phyloP scores from a whole-genome alignment of 2,113 vertebrate species.

The Raja brachyura region DNA sequence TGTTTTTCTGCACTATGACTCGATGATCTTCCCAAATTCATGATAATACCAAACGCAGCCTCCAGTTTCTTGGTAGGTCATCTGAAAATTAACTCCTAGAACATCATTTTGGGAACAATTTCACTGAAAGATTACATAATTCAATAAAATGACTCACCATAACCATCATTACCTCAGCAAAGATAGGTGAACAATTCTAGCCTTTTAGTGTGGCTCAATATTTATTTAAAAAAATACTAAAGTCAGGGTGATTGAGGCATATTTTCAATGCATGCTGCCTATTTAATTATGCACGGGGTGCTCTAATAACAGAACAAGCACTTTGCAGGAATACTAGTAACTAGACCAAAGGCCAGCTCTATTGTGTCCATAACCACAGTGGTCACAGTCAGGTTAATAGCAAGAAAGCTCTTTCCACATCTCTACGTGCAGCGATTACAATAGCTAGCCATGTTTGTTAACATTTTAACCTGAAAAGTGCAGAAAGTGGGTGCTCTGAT shows the following conservation, averaged over 20 bases:
- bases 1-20: too few species aligned
- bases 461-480: slow-evolving; percentile 21
- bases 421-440: background rate
- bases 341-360: background rate
- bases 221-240: background rate
- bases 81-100: background rate
- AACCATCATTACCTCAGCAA: background rate
- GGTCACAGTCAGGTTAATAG: background rate
- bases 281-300: background rate
- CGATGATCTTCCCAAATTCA: background rate
- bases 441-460: background rate
- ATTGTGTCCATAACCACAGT: background rate
- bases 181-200: background rate
- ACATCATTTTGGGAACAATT: background rate
- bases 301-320: background rate
- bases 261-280: background rate
- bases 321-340: background rate
- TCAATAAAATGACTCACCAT: background rate
- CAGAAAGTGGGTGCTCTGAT: background rate
- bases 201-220: background rate
- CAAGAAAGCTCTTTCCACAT: background rate
- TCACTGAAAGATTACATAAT: background rate
- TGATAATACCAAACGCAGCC: background rate
- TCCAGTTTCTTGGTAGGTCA: background rate
- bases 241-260: background rate